Percentiles rank a stretch among this genome's conserved stretches.
Evolutionary conservation across 2,797 vertebrate genomes (phyloP).

Genomic region (Hybognathus amarus): DNA sequence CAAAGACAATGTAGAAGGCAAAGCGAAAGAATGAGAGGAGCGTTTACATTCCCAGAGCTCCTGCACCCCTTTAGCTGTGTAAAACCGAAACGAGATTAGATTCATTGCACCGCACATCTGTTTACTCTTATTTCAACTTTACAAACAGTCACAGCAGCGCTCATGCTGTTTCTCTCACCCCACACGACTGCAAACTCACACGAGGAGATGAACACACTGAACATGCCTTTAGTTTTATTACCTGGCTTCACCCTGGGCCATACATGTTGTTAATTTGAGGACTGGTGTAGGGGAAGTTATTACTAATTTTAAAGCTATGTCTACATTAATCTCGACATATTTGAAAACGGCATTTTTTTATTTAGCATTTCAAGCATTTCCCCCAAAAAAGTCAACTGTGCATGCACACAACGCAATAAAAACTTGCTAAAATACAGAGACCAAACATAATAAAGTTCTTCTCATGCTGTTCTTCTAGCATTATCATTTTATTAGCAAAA

Average conservation of each 20-base stretch:
- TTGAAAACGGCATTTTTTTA: background rate
- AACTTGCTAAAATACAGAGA: too few relatives aligned
- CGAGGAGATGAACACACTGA: slow-evolving; percentile 8
- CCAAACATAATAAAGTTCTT: too few relatives aligned
- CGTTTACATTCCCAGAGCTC: slow-evolving; percentile 68
- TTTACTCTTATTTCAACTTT: slow-evolving; percentile 78
- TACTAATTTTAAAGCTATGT: background rate
- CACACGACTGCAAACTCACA: slow-evolving; percentile 29
- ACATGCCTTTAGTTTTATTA: slow-evolving; percentile 10
- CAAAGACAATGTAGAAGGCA: background rate
- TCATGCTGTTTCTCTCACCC: slow-evolving; percentile 69
- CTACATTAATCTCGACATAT: background rate
- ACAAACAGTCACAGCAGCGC: slow-evolving; percentile 69
- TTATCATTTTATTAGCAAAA: too few relatives aligned
- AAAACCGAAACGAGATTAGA: slow-evolving; percentile 60
- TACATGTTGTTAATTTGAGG: background rate
- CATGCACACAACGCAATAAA: background rate
- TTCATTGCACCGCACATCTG: slow-evolving; percentile 79
- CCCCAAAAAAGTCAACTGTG: background rate
- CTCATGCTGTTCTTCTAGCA: too few relatives aligned
- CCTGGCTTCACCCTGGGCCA: slow-evolving; percentile 10
- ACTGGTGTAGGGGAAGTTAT: background rate
- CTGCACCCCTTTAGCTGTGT: slow-evolving; percentile 64
- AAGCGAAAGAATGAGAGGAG: background rate
- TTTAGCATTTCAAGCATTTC: background rate